Conservation (phyloP, 2,113 vertebrate species). For the Pholis gunnellus region DNA sequence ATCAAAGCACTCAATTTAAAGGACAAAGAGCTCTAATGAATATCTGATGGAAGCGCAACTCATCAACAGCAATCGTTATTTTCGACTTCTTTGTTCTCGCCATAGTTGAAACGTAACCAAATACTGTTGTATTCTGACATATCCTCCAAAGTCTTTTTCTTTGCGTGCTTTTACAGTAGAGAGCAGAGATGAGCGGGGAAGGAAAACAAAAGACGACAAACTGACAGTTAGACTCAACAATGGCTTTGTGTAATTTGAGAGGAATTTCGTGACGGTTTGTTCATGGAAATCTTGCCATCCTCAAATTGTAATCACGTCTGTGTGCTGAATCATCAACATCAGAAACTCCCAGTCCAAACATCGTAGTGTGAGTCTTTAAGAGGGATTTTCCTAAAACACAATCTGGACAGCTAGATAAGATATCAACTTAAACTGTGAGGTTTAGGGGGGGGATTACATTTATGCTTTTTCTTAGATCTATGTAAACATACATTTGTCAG, state of each 20-base stretch:
- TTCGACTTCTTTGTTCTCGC: constrained; percentile 51
- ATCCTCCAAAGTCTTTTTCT: constrained; percentile 45
- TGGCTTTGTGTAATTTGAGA: constrained; percentile 30
- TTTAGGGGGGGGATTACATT: neutral
- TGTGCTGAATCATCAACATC: constrained; percentile 27
- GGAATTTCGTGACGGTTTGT: constrained; percentile 32
- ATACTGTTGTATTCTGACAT: constrained; percentile 58
- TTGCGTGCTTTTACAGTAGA: constrained; percentile 15
- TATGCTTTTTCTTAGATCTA: neutral
- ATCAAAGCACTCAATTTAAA: constrained; percentile 71
- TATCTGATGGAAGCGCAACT: constrained; percentile 63
- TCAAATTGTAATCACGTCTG: constrained; percentile 33
- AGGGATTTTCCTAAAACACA: neutral
- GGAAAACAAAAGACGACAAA: constrained; percentile 22
- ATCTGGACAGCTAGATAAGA: neutral
- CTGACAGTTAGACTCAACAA: constrained; percentile 56
- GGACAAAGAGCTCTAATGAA: constrained; percentile 69
- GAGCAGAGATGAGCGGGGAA: constrained; percentile 26
- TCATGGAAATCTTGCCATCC: constrained; percentile 43
- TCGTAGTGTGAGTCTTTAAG: neutral
- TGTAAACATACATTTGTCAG: neutral
- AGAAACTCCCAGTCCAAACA: constrained; percentile 11
- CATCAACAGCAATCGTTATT: constrained; percentile 56
- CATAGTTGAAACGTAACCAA: constrained; percentile 52
- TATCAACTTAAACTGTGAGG: constrained; percentile 1